Base-by-base conservation (phyloP, 2,888 invertebrate genomes). In the Drosophila vallismaia region DNA sequence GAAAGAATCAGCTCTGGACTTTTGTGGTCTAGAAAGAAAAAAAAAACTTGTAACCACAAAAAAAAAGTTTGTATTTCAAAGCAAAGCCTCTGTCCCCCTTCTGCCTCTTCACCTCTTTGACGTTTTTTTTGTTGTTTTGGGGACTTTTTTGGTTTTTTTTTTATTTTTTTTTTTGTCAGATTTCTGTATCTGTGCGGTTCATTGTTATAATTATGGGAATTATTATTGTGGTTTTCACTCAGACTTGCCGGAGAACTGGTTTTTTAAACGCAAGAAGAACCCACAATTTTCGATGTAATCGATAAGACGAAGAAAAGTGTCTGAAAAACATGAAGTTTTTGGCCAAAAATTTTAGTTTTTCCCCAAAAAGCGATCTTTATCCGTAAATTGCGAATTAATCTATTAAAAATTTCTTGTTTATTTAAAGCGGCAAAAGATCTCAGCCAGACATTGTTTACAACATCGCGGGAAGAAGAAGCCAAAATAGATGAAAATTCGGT, bases 131-230 rank as follows among this genome's bases (percentile, higher is more conserved):
- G 54, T 69, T 57, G 50, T 66, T 67, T 63, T 63, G 59, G 76
- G 76, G 81, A 72, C 79, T 67, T 72, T 74, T 75, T 26, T 38
- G 64, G 75, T 82, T 67, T 71, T 74, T 72, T 75, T 26, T 38
- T 64, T n/a, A n/a, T n/a, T n/a, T 82, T 67, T 71, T 74, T 72
- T 75, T 26, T 38, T 64, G 62, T 69, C 55, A 57, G 54, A 48
- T 71, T 57, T 71, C 56, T 55, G 55, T 73, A 66, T 74, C 68
- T 60, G 53, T 68, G 74, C 49, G 64, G 71, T 74, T 71, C 81
- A 78, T 86, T 86, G 76, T 83, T 83, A 83, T 83, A 86, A 83
- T 83, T 83, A 83, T 83, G 82, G 87, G 82, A 86, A 83, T 80
- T 82, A 78, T 80, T 75, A 78, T 84, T 82, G 86, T 82, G 82